Evolutionary conservation across 2,797 vertebrate genomes (phyloP), one percentile per base, ranked within the genome.

Genomic region (Danio kyathit): DNA sequence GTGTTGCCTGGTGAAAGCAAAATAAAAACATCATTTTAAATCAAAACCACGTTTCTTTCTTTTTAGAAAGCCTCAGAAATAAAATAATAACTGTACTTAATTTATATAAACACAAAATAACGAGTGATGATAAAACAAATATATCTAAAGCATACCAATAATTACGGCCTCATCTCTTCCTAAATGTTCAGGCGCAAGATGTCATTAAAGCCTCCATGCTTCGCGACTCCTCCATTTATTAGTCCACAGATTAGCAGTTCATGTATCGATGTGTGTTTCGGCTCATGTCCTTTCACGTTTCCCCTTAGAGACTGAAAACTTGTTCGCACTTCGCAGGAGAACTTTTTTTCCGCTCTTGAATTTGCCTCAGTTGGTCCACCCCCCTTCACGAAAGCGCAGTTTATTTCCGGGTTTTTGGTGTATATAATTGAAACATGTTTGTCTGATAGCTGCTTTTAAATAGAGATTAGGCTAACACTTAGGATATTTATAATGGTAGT

Each of bases 351-450:
- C 80, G 65, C 49, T 79, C 63, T 61, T 29, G 70, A 48, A 14
- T 46, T 51, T 76, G 69, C 44, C 38, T 41, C 56, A 63, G 74
- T 83, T 63, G 73, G 52, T 74, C 81, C 76, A 66, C 82, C 82
- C 82, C 82, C 79, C 66, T 52, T 43, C 3, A 14, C 60, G 41
- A 11, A 17, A 46, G 79, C 54, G 61, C 19, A 21, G 82, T 74
- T 69, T 69, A 85, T 85, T 90, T 90, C 89, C 89, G 88, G 88
- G 88, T 89, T 75, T 63, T 7, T 46, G 56, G 12, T 72, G 57
- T 17, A 17, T 11, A 5, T 14, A 7, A 46, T 29, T 38, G 6
- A 21, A 19, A 57, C 67, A 41, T 10, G 44, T 12, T 7, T 29
- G n/a, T 12, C 3, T 9, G 38, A n/a, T 46, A 41, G 44, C 56